Conservation (phyloP, 1,140 invertebrate species). For the Eueides isabella region DNA sequence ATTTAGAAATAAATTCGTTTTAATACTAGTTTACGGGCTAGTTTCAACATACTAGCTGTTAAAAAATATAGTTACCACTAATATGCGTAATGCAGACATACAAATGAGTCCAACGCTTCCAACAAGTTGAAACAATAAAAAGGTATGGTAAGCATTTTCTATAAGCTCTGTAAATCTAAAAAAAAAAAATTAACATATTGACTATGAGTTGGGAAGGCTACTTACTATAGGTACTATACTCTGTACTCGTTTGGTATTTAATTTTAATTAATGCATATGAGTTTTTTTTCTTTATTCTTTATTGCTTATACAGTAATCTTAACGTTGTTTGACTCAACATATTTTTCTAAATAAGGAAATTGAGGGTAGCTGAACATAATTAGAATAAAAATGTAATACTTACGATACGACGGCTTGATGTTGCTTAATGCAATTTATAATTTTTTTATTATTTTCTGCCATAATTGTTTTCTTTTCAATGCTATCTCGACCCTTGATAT, state of each 20-base stretch:
- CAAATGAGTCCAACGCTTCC: constrained; percentile 72
- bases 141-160: constrained; percentile 66
- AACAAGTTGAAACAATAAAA: constrained; percentile 67
- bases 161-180: constrained; percentile 63
- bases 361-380: too few relatives aligned
- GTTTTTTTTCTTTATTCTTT: too few relatives aligned
- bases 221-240: too few relatives aligned
- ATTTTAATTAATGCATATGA: too few relatives aligned
- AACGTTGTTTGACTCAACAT: too few relatives aligned
- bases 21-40: background rate
- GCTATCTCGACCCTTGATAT: constrained; percentile 10
- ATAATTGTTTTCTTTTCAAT: constrained; percentile 20
- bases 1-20: too few relatives aligned
- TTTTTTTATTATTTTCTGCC: constrained; percentile 50
- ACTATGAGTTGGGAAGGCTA: too few relatives aligned
- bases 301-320: too few relatives aligned
- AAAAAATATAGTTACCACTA: constrained; percentile 58
- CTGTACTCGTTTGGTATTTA: too few relatives aligned
- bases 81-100: constrained; percentile 70
- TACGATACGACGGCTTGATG: constrained; percentile 62
- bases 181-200: constrained; percentile 24
- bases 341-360: too few relatives aligned
- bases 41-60: too few relatives aligned
- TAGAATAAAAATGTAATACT: constrained; percentile 26
- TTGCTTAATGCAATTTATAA: constrained; percentile 63